Conservation (phyloP, 2,888 invertebrate genomes). For the Trissolcus brochymenae region DNA sequence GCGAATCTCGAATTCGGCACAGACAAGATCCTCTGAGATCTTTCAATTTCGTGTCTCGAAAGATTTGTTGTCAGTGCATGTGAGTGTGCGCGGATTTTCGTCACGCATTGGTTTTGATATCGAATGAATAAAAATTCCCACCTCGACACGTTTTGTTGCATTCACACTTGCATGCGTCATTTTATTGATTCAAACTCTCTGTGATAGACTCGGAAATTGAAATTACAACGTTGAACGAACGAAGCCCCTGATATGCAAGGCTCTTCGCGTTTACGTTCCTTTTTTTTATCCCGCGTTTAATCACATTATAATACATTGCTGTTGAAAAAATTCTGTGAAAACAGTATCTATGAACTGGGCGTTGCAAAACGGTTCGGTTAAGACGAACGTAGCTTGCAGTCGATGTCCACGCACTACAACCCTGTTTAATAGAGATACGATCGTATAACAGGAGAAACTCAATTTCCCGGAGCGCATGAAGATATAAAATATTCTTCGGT, state of each 20-base stretch:
- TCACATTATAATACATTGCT: too few relatives aligned
- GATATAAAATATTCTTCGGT: constrained; percentile 51
- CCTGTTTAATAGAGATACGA: constrained; percentile 27
- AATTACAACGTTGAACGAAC: constrained; percentile 28
- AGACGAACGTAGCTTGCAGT: too few relatives aligned
- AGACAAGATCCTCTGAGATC: constrained; percentile 31
- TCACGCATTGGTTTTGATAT: constrained; percentile 35
- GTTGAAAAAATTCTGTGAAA: too few relatives aligned
- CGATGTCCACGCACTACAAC: background rate
- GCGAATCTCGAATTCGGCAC: constrained; percentile 25
- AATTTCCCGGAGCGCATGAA: constrained; percentile 42
- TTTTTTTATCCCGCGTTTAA: too few relatives aligned
- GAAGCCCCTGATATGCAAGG: background rate
- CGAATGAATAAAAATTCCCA: constrained; percentile 47
- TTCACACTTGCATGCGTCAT: constrained; percentile 25
- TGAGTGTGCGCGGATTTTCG: constrained; percentile 40
- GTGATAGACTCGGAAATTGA: constrained; percentile 40
- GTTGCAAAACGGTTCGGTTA: too few relatives aligned
- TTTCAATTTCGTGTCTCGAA: constrained; percentile 40
- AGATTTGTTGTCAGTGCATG: constrained; percentile 29
- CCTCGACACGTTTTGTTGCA: constrained; percentile 30
- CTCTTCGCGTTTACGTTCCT: too few relatives aligned
- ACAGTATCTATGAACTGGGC: too few relatives aligned
- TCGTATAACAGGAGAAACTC: constrained; percentile 41
- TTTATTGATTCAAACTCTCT: constrained; percentile 38